Evolutionary conservation across 1,140 invertebrate genomes (phyloP), one percentile per base, ranked within the genome.

Genomic region (Drosophila littoralis): DNA sequence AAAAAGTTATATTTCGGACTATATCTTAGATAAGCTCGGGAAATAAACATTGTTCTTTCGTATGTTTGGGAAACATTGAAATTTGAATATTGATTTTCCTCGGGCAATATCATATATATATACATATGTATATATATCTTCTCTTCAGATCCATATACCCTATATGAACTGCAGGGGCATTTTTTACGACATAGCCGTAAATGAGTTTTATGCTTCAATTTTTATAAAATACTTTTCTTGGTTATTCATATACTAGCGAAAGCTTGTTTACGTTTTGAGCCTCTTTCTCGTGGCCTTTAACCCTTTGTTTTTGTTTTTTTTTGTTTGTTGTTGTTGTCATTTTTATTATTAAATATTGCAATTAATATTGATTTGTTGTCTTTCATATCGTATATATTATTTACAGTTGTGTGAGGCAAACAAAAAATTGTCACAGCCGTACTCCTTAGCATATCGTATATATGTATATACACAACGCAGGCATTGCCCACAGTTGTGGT

Each of bases 371-470:
- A 55, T 66, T 45, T 42, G 10, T 33, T 35, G 42, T 43, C 48
- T 9, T 40, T 17, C 59, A 57, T 59, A 59, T 51, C n/a, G 28
- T 28, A 5, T 48, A 35, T 48, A 32, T 32, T 83, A 83, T 84
- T 77, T 84, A 83, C 81, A 83, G 64, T 77, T 84, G 80, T 75
- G 61, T 77, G 58, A 80, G 77, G 81, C 81, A 81, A 78, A 81
- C 74, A 75, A 73, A 77, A 71, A 79, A 81, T 81, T 77, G 48
- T 84, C 81, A 84, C 81, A 84, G 81, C 81, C 81, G 81, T 84
- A 85, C 81, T 84, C 74, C 69, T 77, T 67, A 54, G 50, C 54
- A 45, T 63, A 43, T 75, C 40, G 52, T 64, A 15, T 35, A 52
- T 51, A 33, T 45, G 13, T 32, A 12, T 48, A 35, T 15, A 22